phyloP scores from a whole-genome alignment of 2,797 vertebrate species.

The Fratercula arctica region DNA sequence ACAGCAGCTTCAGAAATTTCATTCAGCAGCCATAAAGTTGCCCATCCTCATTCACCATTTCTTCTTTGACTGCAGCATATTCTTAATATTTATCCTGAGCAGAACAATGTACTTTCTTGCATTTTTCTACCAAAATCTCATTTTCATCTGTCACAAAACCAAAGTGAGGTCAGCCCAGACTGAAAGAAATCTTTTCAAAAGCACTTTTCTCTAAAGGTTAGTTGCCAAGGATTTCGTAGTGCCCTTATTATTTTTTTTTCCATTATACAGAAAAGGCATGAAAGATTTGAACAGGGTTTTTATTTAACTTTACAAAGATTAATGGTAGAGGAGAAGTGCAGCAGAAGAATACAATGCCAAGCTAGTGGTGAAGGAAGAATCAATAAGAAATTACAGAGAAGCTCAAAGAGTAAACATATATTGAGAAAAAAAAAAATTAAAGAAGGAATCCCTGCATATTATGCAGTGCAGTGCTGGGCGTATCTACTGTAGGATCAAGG shows the following conservation, averaged over 20 bases:
- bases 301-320: background rate
- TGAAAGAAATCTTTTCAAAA: background rate
- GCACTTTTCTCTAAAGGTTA: background rate
- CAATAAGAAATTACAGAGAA: background rate
- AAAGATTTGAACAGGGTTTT: background rate
- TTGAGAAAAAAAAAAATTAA: background rate
- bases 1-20: background rate
- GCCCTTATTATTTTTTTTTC: background rate
- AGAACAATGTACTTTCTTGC: background rate
- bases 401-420: background rate
- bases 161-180: background rate
- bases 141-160: background rate
- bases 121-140: background rate
- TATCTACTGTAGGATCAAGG: background rate
- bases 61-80: background rate
- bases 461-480: background rate
- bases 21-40: background rate
- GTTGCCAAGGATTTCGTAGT: background rate
- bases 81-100: background rate
- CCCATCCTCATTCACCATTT: background rate
- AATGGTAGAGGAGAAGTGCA: background rate
- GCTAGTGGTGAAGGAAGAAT: background rate
- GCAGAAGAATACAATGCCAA: background rate
- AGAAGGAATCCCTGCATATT: background rate
- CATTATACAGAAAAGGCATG: background rate